Conservation (phyloP, 2,888 invertebrate genomes). For the Orthonevra nobilis region DNA sequence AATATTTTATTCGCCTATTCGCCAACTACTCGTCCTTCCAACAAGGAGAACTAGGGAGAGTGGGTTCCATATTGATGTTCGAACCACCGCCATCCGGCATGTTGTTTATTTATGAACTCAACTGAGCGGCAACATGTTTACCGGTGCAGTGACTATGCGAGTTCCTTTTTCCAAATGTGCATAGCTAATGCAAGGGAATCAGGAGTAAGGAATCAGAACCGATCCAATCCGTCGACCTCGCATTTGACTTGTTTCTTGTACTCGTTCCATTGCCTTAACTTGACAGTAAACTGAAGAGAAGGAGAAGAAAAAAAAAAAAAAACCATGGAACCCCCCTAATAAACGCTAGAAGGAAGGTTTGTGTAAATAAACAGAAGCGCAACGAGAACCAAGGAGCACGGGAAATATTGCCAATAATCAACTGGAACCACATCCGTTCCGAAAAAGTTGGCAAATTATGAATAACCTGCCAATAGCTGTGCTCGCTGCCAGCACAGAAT, state of each 20-base stretch:
- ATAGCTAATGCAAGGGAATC: constrained; percentile 60
- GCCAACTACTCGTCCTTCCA: constrained; percentile 2
- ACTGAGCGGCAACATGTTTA: constrained; percentile 47
- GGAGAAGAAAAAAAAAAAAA: constrained; percentile 30
- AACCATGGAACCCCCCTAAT: too few relatives aligned
- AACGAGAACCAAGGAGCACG: neutral
- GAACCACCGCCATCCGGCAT: constrained; percentile 27
- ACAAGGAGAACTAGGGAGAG: too few relatives aligned
- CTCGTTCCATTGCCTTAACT: constrained; percentile 27
- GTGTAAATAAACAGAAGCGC: constrained; percentile 51
- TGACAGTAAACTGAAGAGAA: constrained; percentile 42
- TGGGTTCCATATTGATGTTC: constrained; percentile 14
- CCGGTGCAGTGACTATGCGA: constrained; percentile 49
- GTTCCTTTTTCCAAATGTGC: constrained; percentile 42
- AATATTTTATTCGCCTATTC: constrained; percentile 65
- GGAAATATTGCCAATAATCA: constrained; percentile 64
- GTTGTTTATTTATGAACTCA: constrained; percentile 65
- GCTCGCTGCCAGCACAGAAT: too few relatives aligned
- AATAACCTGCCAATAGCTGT: constrained; percentile 58
- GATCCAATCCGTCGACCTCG: constrained; percentile 19
- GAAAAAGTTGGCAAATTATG: constrained; percentile 58
- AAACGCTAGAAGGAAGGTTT: constrained; percentile 27
- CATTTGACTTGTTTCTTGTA: constrained; percentile 25
- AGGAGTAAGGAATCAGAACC: constrained; percentile 19
- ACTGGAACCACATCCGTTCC: constrained; percentile 66